Conservation (phyloP, 92 coral and sea anemone genomes). For the Palythoa caribaeorum region DNA sequence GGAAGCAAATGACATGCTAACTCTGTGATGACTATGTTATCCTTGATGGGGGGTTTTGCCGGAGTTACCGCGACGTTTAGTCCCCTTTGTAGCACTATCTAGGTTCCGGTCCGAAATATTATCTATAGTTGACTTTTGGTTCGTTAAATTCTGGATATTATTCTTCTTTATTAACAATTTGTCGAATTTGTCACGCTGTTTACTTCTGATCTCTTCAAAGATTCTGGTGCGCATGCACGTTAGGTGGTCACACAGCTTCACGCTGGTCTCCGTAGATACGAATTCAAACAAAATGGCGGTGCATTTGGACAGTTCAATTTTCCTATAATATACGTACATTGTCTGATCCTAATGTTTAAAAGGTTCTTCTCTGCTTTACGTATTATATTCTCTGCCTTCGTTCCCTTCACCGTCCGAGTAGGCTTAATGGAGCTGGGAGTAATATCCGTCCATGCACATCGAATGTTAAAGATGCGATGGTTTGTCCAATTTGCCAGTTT, state of each 20-base stretch:
- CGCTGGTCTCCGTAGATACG: neutral
- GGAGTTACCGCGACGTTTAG: conserved; percentile 22
- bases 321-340: neutral
- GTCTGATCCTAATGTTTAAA: conserved; percentile 4
- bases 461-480: conserved; percentile 7
- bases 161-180: neutral
- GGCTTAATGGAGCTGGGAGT: neutral
- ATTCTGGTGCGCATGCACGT: neutral
- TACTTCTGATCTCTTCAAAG: conserved; percentile 9
- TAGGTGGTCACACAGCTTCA: neutral
- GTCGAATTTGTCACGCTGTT: neutral
- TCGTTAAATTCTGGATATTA: neutral
- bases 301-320: conserved; percentile 10
- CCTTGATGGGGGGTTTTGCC: conserved; percentile 12
- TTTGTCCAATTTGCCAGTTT: conserved; percentile 7
- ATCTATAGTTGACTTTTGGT: neutral
- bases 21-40: conserved; percentile 12
- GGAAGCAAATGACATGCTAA: conserved; percentile 1
- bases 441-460: neutral
- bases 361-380: conserved; percentile 16
- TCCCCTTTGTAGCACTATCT: neutral
- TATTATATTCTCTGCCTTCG: conserved; percentile 12
- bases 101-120: conserved; percentile 18
- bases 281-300: neutral
- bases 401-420: neutral